phyloP scores from a whole-genome alignment of 2,113 vertebrate genomes.

The Galeopterus variegatus region DNA sequence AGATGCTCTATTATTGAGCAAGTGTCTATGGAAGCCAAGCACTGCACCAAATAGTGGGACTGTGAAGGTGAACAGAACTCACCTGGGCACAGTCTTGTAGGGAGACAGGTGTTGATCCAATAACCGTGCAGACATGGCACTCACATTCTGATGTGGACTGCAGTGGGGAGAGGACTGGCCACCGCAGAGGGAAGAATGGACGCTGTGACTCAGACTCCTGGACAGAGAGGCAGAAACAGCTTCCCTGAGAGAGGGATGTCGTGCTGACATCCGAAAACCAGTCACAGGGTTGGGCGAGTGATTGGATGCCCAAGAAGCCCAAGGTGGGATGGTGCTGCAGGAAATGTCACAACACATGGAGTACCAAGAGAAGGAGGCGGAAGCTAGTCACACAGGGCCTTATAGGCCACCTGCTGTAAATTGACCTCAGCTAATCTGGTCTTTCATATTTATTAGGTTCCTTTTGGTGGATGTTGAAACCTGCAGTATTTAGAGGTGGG shows the following conservation, averaged over 20 bases:
- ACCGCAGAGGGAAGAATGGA: accelerated
- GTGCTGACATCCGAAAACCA: not conserved
- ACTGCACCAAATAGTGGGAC: not conserved
- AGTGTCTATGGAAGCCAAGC: not conserved
- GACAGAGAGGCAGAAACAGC: not conserved
- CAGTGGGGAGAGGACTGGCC: not conserved
- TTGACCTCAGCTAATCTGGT: not conserved
- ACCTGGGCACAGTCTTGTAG: accelerated
- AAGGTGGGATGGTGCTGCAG: not conserved
- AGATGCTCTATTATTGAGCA: not conserved
- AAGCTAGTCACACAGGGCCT: not conserved
- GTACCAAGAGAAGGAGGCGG: not conserved
- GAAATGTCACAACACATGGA: not conserved
- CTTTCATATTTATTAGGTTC: not conserved
- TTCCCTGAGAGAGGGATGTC: not conserved
- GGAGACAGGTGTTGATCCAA: accelerated
- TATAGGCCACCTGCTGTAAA: accelerated
- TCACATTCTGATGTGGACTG: accelerated
- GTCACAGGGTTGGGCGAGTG: accelerated
- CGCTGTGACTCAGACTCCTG: not conserved
- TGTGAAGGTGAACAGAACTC: not conserved
- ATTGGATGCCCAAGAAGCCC: accelerated
- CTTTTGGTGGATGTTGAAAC: not conserved
- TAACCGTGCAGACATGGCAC: not conserved
- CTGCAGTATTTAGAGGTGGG: not conserved